Percentiles rank a stretch among this genome's conserved stretches.
These are phyloP conservation scores for Hippopotamyrus pictus DNA, from an alignment of 2,797 vertebrate species.

Conservation along the genomic window DNA sequence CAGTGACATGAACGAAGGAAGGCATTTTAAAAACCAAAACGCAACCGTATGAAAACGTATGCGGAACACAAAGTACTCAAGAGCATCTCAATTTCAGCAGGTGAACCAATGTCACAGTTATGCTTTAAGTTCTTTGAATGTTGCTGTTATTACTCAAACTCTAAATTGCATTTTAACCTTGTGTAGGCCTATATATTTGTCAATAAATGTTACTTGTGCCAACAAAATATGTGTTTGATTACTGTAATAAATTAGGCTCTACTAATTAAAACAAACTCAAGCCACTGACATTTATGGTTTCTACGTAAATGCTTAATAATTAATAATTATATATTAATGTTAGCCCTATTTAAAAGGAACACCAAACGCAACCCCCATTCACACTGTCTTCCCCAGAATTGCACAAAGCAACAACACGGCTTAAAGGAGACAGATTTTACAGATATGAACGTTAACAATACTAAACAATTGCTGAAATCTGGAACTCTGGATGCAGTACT, in stretches of 20 bases:
- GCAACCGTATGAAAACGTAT: not conserved
- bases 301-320: slow-evolving; percentile 11
- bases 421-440: not conserved
- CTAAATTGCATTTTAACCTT: not conserved
- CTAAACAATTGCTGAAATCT: not conserved
- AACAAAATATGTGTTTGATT: slow-evolving; percentile 5
- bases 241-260: slow-evolving; percentile 11
- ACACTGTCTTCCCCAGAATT: not conserved
- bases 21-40: not conserved
- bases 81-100: not conserved
- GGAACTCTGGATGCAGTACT: not conserved
- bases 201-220: slow-evolving; percentile 16
- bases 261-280: slow-evolving; percentile 14
- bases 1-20: not conserved
- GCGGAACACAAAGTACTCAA: not conserved
- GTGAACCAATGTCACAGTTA: not conserved
- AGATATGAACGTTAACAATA: not conserved
- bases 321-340: slow-evolving; percentile 11
- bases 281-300: slow-evolving; percentile 17
- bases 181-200: not conserved
- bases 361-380: not conserved
- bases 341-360: not conserved
- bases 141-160: not conserved
- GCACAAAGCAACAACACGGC: not conserved
- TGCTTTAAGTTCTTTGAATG: not conserved